These are phyloP conservation scores for Hydrotaea cyrtoneurina DNA, from an alignment of 2,888 invertebrate species.

Conservation along the genomic window DNA sequence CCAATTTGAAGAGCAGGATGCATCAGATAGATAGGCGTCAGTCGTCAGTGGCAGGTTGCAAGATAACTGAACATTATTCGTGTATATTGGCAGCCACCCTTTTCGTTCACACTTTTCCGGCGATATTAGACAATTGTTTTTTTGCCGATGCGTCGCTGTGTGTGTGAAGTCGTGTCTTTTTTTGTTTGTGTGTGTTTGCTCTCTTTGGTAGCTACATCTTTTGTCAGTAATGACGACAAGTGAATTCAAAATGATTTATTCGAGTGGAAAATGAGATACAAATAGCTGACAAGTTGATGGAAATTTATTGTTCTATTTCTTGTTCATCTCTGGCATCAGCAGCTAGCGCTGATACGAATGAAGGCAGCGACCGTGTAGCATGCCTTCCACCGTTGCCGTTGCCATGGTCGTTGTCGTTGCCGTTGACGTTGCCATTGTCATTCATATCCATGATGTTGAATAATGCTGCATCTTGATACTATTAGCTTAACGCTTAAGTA, in stretches of 20 bases:
- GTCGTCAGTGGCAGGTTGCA: background rate
- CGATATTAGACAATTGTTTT: constrained; percentile 14
- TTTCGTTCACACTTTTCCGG: background rate
- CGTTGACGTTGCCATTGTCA: constrained; percentile 64
- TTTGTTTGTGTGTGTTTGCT: too few relatives aligned
- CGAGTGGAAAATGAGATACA: constrained; percentile 73
- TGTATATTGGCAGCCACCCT: background rate
- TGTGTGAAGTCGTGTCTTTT: background rate
- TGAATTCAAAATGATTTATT: constrained; percentile 71
- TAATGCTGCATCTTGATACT: constrained; percentile 64
- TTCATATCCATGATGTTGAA: constrained; percentile 43
- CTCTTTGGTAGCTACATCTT: constrained; percentile 32
- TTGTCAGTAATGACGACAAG: constrained; percentile 67
- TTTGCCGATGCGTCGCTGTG: background rate
- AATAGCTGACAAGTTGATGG: constrained; percentile 73
- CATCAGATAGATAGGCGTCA: constrained; percentile 17
- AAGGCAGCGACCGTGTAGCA: background rate
- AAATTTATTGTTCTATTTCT: constrained; percentile 69
- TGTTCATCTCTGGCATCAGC: background rate
- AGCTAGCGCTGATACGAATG: background rate
- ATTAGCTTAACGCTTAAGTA: constrained; percentile 66
- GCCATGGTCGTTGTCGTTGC: constrained; percentile 31
- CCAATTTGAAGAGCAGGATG: background rate
- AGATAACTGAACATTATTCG: background rate
- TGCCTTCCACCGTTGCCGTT: background rate